A percentile compares a stretch with the other conserved stretches of the same genome.
Evolutionary conservation across 2,797 vertebrate genomes (phyloP).

Genomic region (Tarsius wallacei): DNA sequence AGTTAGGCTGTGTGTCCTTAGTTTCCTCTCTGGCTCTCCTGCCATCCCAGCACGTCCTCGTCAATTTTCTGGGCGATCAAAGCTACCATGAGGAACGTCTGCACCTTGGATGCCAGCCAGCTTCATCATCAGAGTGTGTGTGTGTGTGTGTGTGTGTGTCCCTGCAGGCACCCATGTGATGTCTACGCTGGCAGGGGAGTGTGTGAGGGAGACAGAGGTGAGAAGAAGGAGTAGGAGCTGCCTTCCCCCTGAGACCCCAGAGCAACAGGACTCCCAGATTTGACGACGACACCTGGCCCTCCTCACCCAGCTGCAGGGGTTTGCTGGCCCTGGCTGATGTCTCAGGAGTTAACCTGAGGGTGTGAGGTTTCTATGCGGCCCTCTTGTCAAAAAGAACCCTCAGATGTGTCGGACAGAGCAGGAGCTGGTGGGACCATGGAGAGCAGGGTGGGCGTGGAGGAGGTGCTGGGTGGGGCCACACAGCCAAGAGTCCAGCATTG

Average conservation of each 20-base stretch:
- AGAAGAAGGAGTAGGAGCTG: neutral
- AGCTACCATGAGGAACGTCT: neutral
- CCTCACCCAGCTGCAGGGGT: accelerated
- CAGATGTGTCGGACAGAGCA: accelerated
- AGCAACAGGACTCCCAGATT: neutral
- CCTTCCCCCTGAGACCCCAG: neutral
- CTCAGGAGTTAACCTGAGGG: neutral
- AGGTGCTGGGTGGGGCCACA: neutral
- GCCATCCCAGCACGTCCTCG: neutral
- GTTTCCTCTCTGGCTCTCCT: neutral
- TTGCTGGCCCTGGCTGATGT: conserved; percentile 46
- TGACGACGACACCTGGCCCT: neutral
- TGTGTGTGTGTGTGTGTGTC: neutral
- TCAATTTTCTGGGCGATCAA: neutral
- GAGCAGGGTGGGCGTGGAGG: neutral
- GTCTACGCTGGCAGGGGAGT: neutral
- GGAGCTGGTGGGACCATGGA: neutral
- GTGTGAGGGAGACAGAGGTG: neutral
- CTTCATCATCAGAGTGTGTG: neutral
- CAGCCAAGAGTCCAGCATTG: neutral
- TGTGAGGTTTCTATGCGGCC: neutral
- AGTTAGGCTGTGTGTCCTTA: neutral
- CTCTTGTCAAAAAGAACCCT: neutral
- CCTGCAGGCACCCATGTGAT: neutral
- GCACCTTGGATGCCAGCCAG: neutral